Conservation (phyloP, 2,888 invertebrate species). For the Atrina japonica region DNA sequence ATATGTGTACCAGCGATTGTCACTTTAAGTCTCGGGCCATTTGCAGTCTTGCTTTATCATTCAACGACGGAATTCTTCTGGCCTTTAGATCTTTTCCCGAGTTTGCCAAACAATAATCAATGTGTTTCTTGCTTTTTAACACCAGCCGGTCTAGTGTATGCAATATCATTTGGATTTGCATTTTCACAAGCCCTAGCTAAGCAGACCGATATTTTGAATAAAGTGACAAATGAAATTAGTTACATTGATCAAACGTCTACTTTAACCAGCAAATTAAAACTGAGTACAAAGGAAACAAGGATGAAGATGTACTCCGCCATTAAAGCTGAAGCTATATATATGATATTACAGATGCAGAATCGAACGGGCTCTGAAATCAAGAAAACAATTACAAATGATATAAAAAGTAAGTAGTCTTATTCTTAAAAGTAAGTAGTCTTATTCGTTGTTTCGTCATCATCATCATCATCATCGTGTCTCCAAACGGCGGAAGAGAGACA, state of each 20-base stretch:
- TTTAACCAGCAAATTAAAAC: slow-evolving; percentile 56
- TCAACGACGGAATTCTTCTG: slow-evolving; percentile 53
- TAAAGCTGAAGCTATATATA: slow-evolving; percentile 64
- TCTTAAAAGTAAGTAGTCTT: not conserved
- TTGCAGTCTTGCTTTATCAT: slow-evolving; percentile 28
- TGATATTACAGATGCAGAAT: slow-evolving; percentile 60
- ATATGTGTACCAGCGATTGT: slow-evolving; percentile 38
- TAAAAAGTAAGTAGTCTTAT: slow-evolving; percentile 30
- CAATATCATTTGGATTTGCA: slow-evolving; percentile 70
- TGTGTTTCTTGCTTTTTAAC: slow-evolving; percentile 70
- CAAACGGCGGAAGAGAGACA: too few relatives aligned
- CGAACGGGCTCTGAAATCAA: slow-evolving; percentile 10
- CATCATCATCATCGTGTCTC: too few relatives aligned
- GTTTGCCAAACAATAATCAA: slow-evolving; percentile 65
- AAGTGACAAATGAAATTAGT: slow-evolving; percentile 60
- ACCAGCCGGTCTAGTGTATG: slow-evolving; percentile 71
- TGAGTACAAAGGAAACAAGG: slow-evolving; percentile 32
- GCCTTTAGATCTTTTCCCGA: slow-evolving; percentile 39
- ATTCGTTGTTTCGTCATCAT: too few relatives aligned
- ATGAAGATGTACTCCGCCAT: slow-evolving; percentile 54
- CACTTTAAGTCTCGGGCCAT: slow-evolving; percentile 35
- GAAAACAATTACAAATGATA: slow-evolving; percentile 12
- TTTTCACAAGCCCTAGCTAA: slow-evolving; percentile 66
- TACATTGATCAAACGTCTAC: slow-evolving; percentile 63
- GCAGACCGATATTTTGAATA: slow-evolving; percentile 52